Evolutionary conservation across 1,140 invertebrate species (phyloP).

Genomic region (Prorops nasuta): DNA sequence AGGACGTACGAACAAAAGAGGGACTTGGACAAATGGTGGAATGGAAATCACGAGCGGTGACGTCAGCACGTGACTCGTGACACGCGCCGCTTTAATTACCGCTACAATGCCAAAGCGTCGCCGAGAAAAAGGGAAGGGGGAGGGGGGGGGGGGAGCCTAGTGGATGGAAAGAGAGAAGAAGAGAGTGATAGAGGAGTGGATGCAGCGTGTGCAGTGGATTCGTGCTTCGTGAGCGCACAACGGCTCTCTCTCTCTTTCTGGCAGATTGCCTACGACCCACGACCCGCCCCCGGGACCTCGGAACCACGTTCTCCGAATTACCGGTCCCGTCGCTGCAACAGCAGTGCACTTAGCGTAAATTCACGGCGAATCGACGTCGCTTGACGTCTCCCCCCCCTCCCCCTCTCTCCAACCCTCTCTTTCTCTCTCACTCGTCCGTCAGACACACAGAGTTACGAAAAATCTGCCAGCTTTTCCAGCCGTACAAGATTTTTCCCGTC

Average conservation of each 20-base stretch:
- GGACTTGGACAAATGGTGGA: too few species aligned
- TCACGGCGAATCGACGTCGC: constrained; percentile 34
- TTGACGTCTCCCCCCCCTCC: constrained; percentile 19
- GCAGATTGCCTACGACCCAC: constrained; percentile 48
- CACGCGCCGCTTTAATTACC: constrained; percentile 51
- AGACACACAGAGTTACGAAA: too few species aligned
- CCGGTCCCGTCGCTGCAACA: constrained; percentile 35
- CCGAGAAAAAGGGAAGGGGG: constrained; percentile 17
- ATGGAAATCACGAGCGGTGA: constrained; percentile 43
- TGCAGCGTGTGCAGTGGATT: too few species aligned
- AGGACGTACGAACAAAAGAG: constrained; percentile 13
- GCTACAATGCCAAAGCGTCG: constrained; percentile 44
- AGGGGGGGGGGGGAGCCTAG: constrained; percentile 1
- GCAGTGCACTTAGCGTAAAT: constrained; percentile 45
- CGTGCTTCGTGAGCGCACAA: background rate
- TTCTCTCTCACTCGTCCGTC: background rate
- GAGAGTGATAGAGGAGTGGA: background rate
- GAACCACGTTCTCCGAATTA: constrained; percentile 48
- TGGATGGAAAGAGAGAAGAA: background rate
- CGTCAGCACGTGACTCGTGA: constrained; percentile 45
- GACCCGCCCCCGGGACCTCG: constrained; percentile 39
- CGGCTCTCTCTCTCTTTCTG: constrained; percentile 38
- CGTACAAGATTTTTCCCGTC: too few species aligned
- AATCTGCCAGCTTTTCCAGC: too few species aligned
- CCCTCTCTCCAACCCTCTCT: background rate